Evolutionary conservation across 2,797 vertebrate species (phyloP).

Genomic region (Tapera naevia): DNA sequence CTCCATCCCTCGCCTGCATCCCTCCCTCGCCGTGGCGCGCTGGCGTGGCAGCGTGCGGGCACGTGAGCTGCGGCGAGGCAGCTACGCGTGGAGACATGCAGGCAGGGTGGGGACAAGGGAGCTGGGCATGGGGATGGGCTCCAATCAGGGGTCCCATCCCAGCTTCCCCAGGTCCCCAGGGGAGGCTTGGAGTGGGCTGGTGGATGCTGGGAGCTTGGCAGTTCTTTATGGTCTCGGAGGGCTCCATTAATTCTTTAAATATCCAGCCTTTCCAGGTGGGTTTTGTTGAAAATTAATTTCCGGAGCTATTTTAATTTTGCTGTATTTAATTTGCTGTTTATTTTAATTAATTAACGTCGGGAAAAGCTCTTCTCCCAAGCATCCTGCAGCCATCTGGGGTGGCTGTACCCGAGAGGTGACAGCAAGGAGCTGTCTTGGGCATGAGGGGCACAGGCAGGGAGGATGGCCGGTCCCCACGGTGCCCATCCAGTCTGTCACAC

Average conservation of each 20-base stretch:
- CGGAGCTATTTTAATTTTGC: constrained; percentile 84
- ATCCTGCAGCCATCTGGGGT: constrained; percentile 65
- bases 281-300: constrained; percentile 81
- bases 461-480: neutral
- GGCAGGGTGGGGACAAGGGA: neutral
- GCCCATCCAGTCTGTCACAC: neutral
- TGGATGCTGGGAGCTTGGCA: constrained; percentile 3
- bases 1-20: neutral
- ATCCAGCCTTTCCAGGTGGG: constrained; percentile 80
- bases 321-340: constrained; percentile 85
- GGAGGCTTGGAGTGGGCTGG: neutral
- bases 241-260: constrained; percentile 73
- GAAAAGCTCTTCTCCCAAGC: constrained; percentile 73
- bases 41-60: neutral
- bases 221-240: constrained; percentile 55
- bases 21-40: neutral
- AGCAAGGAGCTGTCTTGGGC: neutral
- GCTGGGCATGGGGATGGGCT: neutral
- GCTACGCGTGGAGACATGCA: neutral
- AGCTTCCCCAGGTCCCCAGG: neutral
- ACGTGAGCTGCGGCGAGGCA: neutral
- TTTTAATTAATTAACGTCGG: constrained; percentile 81
- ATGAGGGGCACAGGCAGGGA: neutral
- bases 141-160: neutral
- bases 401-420: constrained; percentile 38